These are phyloP conservation scores for Pipa parva DNA, from an alignment of 2,113 vertebrate species.

Conservation along the genomic window DNA sequence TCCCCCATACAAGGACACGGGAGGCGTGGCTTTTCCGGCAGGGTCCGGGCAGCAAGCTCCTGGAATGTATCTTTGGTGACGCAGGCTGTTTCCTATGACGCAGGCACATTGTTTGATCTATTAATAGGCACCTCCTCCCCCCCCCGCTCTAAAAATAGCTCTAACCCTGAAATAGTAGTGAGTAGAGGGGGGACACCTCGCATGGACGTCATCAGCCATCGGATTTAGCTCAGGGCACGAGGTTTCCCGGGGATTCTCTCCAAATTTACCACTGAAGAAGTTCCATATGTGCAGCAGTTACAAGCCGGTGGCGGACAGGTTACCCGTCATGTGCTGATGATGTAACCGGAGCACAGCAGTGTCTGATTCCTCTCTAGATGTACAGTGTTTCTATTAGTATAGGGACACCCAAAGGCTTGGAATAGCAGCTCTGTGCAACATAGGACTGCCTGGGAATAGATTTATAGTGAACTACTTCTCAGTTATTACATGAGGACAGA, in stretches of 20 bases:
- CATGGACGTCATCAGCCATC: conserved; percentile 17
- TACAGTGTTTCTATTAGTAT: too few relatives aligned
- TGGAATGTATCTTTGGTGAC: conserved; percentile 73
- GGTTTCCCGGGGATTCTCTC: conserved; percentile 39
- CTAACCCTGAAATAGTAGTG: conserved; percentile 41
- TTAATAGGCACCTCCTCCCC: conserved; percentile 65
- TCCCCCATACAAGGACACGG: conserved; percentile 65
- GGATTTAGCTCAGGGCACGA: conserved; percentile 22
- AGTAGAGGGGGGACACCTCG: conserved; percentile 14
- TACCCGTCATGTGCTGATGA: conserved; percentile 5
- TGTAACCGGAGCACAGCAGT: background rate
- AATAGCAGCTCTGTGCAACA: too few relatives aligned
- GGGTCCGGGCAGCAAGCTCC: conserved; percentile 59
- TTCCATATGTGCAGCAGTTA: conserved; percentile 1
- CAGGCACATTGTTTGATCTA: conserved; percentile 75
- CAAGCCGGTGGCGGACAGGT: background rate
- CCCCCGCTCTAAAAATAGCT: conserved; percentile 38
- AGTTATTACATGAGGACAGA: too few relatives aligned
- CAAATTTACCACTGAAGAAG: conserved; percentile 25
- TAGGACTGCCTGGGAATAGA: too few relatives aligned
- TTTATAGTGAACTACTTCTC: too few relatives aligned
- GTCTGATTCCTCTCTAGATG: background rate
- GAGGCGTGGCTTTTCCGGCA: conserved; percentile 72
- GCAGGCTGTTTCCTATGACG: conserved; percentile 96
- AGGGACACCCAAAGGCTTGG: too few relatives aligned